Base-by-base conservation (phyloP, 2,888 invertebrate genomes). In the Panzeria rudis region DNA sequence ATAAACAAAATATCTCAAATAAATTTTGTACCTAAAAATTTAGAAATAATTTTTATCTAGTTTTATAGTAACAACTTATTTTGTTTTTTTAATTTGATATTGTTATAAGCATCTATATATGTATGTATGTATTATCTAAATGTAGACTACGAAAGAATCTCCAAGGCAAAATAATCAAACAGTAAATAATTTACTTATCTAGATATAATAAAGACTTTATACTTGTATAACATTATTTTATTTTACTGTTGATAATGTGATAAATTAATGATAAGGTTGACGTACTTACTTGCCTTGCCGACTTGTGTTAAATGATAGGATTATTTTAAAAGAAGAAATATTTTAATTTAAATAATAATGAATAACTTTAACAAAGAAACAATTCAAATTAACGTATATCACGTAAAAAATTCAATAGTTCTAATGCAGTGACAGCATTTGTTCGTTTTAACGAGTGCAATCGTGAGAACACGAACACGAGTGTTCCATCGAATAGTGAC, bases 131-230 rank as follows among this genome's bases (percentile, higher is more conserved):
- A 20, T 6, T 35, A 32, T 20, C 47, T 52, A 23, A 50, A 72
- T 72, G 1, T 66, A 71, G 72, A 69, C 13, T 71, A 83, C 64
- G 59, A 72, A 71, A 59, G 23, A 61, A 61, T 68, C 8, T 50
- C 17, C 50, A 64, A 44, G 41, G n/a, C 29, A 73, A 68, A 38
- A 38, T 11, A 38, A 20, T 4, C 20, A 52, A 52, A 20, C 5
- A 61, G 20, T 15, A 64, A n/a, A n/a, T 15, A 59, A 64, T 41
- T 11, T 13, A 66, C n/a, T 61, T 73, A 78, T 73, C 61, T 78
- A 3, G 20, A 25, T 8, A 50, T 29, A n/a, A 54, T 54, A 75
- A 56, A 69, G 15, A 44, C 11, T 32, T 17, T 23, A 6, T 9
- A 35, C 17, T 56, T 23, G 17, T 20, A 41, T 29, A 5, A 73